Evolutionary conservation across 2,797 vertebrate genomes (phyloP), one percentile per base, ranked within the genome.

Genomic region (Psittacula derbiana): DNA sequence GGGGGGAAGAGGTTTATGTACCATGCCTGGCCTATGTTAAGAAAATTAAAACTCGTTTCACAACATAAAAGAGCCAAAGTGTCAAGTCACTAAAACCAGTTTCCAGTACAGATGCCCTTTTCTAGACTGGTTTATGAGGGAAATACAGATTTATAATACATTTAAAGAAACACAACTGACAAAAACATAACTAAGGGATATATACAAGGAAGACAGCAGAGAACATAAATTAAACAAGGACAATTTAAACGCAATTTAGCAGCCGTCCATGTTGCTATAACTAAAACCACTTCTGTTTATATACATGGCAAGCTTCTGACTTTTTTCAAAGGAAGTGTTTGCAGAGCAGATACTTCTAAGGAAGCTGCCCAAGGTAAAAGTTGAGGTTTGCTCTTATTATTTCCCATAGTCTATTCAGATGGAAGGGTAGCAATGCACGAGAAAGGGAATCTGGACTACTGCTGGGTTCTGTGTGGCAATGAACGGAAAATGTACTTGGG

Each of bases 81-180:
- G 96, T 98, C 96, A 98, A 97, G 95, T 96, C 97, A 96, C 96
- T 97, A 96, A 97, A 96, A 97, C 93, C 94, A 92, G 94, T 90
- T 97, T 96, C 79, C 91, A 95, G 91, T 69, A 85, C 95, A 98
- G 95, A 96, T 97, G 95, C 92, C 97, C 83, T 96, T 90, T 96
- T 95, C 96, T 89, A 96, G 87, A 92, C 90, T 92, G 88, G 91
- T 98, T 98, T 98, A 98, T 97, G 96, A 97, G 95, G 94, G 82
- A 96, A 97, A 96, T 96, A 90, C 91, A 96, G 96, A 98, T 98
- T 98, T 97, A 97, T 96, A 97, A 95, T 96, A 86, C 64, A 58
- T 93, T 95, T 92, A 70, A 86, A 96, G 94, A 96, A 95, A 94
- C 86, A 96, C 69, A 91, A 76, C 75, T 95, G 92, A 93, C 87